Base-by-base conservation (phyloP, 2,888 invertebrate genomes). In the Cataglyphis altisquamis region DNA sequence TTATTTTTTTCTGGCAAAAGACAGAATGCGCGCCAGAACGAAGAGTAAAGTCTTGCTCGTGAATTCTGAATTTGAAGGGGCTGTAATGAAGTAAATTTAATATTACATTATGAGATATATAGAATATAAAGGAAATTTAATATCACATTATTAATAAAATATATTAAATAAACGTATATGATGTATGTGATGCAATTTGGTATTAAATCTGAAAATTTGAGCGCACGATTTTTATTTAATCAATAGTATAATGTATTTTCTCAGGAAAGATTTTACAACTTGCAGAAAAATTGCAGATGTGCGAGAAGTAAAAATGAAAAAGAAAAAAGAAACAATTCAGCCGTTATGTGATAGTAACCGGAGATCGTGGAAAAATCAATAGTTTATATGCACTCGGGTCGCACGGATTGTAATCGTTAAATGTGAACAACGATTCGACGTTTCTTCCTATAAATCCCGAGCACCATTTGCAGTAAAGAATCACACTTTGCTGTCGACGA, bases 391-490 rank as follows among this genome's bases (percentile, higher is more conserved):
- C 70, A 60, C 70, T 18, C 70, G 21, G 60, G 21, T 60, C 41
- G 60, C 60, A 18, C 60, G 45, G 60, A 78, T 78, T 70, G 78
- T 60, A 70, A 78, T 78, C 60, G 70, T 78, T 70, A 78, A 78
- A 78, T 78, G 70, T 70, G 78, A 78, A 62, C 70, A 78, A 48
- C 60, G 78, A 70, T 57, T 67, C 77, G 39, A 41, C 45, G 21
- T 36, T 78, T 25, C 60, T 78, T 70, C 60, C 60, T 70, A 78
- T 78, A 78, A 78, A 78, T 78, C 60, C 60, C 70, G 45, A 18
- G 70, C 78, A 60, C 78, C 60, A 78, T 78, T 78, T 70, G 78
- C 70, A 78, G 70, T 78, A 78, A 78, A 78, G 78, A 78, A 78
- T 78, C 70, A 78, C 78, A 45, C 25, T 21, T 18, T 68, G 57